A percentile compares a stretch with the other conserved stretches of the same genome.
phyloP scores from a whole-genome alignment of 2,888 invertebrate genomes.

The Nymphalis c-album region DNA sequence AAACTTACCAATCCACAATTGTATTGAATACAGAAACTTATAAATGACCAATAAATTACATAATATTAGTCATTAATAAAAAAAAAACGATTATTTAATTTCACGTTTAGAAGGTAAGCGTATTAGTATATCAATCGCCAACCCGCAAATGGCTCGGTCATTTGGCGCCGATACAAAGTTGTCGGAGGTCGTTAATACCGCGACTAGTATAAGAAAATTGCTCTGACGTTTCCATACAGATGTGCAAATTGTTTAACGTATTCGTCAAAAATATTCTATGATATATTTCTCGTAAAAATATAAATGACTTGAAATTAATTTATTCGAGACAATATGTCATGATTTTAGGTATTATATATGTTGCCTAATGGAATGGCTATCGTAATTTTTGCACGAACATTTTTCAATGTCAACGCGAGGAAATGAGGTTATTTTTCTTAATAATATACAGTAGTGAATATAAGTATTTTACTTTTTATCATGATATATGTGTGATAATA shows the following conservation, averaged over 20 bases:
- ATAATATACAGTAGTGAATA: no score
- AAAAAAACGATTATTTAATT: not conserved
- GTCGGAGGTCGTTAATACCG: slow-evolving; percentile 26
- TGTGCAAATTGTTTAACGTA: not conserved
- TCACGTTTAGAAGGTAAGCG: slow-evolving; percentile 3
- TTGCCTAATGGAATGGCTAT: no score
- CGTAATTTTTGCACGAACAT: no score
- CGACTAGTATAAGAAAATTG: slow-evolving; percentile 25
- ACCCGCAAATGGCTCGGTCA: slow-evolving; percentile 12
- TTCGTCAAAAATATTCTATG: not conserved
- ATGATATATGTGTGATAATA: no score
- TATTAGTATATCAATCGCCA: slow-evolving; percentile 12
- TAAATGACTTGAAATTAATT: not conserved
- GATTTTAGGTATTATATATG: no score
- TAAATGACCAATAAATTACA: not conserved
- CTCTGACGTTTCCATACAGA: slow-evolving; percentile 7
- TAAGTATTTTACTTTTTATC: no score
- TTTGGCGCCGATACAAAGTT: slow-evolving; percentile 24
- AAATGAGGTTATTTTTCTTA: no score
- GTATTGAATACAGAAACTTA: not conserved
- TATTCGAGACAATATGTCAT: no score
- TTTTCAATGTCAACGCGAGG: no score
- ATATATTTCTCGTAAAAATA: not conserved
- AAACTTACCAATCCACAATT: no score
- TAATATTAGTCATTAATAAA: not conserved